Evolutionary conservation across 92 coral and sea anemone genomes (phyloP), one percentile per base, ranked within the genome.

Genomic region (Blastomussa wellsi): DNA sequence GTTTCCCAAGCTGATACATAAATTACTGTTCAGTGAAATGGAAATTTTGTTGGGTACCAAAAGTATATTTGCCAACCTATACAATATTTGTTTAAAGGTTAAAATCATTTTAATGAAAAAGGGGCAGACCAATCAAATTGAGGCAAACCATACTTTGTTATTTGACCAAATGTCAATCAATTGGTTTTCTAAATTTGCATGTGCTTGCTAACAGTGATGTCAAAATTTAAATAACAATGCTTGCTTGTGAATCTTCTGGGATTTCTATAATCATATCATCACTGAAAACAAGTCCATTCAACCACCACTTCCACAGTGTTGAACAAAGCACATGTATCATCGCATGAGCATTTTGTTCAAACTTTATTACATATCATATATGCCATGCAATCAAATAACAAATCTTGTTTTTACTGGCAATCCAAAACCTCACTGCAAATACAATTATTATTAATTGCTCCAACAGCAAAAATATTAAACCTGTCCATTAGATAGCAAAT

Each of bases 71-170:
- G 44, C 7, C 74, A 70, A 48, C 32, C 52, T 53, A 72, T n/a
- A n/a, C 38, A 52, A 31, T 82, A 62, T 81, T 81, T 81, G 85
- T 42, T 52, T 33, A 69, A 81, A 81, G 77, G 51, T 38, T 53
- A 24, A 13, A 7, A 81, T 24, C 41, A 13, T 49, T 69, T 71
- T 82, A 49, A 71, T 35, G 17, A 49, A 17, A 24, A 24, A 35
- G 16, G 1, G 15, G 53, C 62, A 82, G 51, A 51, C 86, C 78
- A 82, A 82, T 82, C 69, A 52, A 14, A 72, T 26, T n/a, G 28
- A 15, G 47, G 86, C 51, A 71, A 37, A 31, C 32, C 38, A 12
- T 32, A 0, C 66, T 20, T 11, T 51, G 44, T 51, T 48, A 47
- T 68, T 47, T 80, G 65, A 67, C 29, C 15, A 26, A 14, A 48